Conservation (phyloP, 2,888 invertebrate species). For the Adelognathus sp. region DNA sequence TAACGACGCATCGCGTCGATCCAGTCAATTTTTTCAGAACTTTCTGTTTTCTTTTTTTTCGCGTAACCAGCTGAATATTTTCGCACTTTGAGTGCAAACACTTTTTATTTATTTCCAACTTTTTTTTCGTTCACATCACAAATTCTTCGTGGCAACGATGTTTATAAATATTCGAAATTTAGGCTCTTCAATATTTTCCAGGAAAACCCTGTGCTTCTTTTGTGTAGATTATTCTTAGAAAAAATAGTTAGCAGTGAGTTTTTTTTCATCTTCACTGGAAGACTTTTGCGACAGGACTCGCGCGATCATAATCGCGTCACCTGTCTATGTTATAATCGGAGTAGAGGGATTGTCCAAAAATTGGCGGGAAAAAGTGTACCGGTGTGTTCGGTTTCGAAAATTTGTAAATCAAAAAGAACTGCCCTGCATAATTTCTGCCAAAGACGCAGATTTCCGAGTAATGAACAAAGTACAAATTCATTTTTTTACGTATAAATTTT, state of each 20-base stretch:
- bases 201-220: constrained; percentile 8
- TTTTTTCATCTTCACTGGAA: constrained; percentile 17
- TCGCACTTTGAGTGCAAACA: constrained; percentile 50
- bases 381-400: neutral
- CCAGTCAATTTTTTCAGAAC: constrained; percentile 23
- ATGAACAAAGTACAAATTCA: no score
- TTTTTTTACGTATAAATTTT: no score
- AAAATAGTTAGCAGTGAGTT: constrained; percentile 13
- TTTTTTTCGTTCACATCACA: neutral
- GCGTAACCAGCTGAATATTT: constrained; percentile 7
- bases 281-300: constrained; percentile 1
- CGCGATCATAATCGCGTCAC: neutral
- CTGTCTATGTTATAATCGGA: neutral
- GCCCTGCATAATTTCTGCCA: neutral
- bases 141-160: no score
- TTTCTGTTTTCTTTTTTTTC: constrained; percentile 3
- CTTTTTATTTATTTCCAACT: constrained; percentile 26
- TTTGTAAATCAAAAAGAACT: neutral
- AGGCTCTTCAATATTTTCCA: no score
- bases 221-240: constrained; percentile 11
- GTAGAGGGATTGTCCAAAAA: neutral
- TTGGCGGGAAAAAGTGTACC: neutral
- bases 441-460: neutral
- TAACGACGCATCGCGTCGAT: constrained; percentile 51
- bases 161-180: constrained; percentile 27